These are phyloP conservation scores for Sialia sialis DNA, from an alignment of 2,113 vertebrate species.

Conservation along the genomic window DNA sequence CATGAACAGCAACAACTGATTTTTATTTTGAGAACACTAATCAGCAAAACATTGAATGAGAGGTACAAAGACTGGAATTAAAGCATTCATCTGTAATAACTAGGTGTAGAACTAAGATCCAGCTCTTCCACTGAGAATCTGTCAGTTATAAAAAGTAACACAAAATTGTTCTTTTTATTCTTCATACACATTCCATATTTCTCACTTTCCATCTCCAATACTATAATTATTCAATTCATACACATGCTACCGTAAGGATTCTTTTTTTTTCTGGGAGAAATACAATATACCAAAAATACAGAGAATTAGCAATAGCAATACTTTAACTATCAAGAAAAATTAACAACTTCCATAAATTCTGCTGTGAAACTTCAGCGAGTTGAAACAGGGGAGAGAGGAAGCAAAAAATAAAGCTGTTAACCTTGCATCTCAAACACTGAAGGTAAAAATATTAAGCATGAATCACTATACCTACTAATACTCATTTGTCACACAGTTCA, in stretches of 20 bases:
- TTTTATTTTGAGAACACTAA: not conserved
- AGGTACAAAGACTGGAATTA: not conserved
- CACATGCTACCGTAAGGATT: not conserved
- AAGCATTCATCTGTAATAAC: not conserved
- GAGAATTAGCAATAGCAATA: not conserved
- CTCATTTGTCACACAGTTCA: not conserved
- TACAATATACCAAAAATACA: not conserved
- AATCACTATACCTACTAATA: not conserved
- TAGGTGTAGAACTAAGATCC: not conserved
- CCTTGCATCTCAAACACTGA: not conserved
- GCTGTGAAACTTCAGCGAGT: not conserved
- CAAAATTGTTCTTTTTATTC: accelerated
- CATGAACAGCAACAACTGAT: not conserved
- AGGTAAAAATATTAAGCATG: not conserved
- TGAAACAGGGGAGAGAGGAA: not conserved
- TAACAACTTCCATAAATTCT: not conserved
- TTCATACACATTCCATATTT: not conserved
- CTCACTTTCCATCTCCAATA: not conserved
- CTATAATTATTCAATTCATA: not conserved
- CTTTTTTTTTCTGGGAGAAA: not conserved
- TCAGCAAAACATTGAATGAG: not conserved
- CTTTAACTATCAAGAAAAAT: not conserved
- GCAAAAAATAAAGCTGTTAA: not conserved
- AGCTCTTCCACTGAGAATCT: not conserved
- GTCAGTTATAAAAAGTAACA: not conserved